Evolutionary conservation across 2,888 invertebrate genomes (phyloP), one percentile per base, ranked within the genome.

Genomic region (Erannis defoliaria): DNA sequence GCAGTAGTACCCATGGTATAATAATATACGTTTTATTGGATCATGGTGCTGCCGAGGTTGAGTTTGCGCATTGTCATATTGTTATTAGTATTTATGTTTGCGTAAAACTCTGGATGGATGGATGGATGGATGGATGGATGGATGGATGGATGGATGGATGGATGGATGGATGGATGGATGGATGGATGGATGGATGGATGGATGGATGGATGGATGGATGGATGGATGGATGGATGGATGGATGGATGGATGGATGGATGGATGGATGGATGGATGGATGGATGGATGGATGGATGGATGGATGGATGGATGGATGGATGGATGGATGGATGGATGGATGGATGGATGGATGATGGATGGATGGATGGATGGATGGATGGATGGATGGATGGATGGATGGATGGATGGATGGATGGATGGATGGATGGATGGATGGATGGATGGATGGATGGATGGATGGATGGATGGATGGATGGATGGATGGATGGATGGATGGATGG

Each of bases 141-240:
- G 33, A 33, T 33, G 33, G 33, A 33, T 33, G 33, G 33, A 33
- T 33, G 33, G 33, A 33, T 33, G 33, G 33, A 33, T 33, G 33
- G 33, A 33, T 33, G 33, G 33, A 33, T 33, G 33, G 33, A 33
- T 33, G 33, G 33, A 33, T 33, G 33, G 33, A 33, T 33, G 33
- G 33, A 33, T 35, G 35, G 35, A 35, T 35, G 35, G 35, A 35
- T 35, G 35, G 35, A 35, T 35, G 35, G 35, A 35, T 35, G 35
- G 35, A 35, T 35, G 35, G 35, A 35, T 35, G 35, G 35, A 35
- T 35, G 35, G 35, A 35, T 35, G 35, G 35, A 35, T 35, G 35
- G 35, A 35, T 35, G 35, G 35, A 35, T 35, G 35, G 35, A 35
- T 35, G 35, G 35, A 35, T 35, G 35, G 35, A 35, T 35, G 35